phyloP scores from a whole-genome alignment of 2,113 vertebrate species.

The human (Homo sapiens) region DNA sequence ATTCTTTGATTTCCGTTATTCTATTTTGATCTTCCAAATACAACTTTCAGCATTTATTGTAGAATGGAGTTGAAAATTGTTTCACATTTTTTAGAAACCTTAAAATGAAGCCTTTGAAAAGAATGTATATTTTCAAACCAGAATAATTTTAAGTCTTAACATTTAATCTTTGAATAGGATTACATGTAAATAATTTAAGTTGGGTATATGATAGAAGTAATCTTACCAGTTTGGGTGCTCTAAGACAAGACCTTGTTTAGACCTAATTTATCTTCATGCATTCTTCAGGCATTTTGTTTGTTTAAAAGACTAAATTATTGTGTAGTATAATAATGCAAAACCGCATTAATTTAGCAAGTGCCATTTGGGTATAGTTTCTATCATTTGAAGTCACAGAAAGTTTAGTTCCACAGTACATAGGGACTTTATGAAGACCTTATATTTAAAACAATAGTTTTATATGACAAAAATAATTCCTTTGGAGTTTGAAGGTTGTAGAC shows the following conservation, averaged over 20 bases:
- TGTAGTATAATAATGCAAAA: background rate
- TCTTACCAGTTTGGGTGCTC: background rate
- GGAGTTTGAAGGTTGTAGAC: background rate
- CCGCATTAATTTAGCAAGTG: background rate
- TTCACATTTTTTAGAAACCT: conserved; percentile 23
- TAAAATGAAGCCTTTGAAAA: conserved; percentile 36
- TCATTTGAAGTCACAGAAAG: background rate
- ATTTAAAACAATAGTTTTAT: background rate
- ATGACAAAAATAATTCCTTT: conserved; percentile 18
- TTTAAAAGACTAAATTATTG: conserved; percentile 1
- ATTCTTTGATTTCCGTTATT: background rate
- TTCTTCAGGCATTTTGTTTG: background rate
- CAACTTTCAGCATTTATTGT: conserved; percentile 4
- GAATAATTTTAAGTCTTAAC: background rate
- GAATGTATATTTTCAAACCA: background rate
- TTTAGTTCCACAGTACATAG: background rate
- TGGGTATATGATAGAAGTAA: background rate
- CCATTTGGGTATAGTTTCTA: background rate
- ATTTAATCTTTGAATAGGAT: background rate
- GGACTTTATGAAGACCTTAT: background rate
- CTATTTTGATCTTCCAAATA: conserved; percentile 42
- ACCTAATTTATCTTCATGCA: background rate
- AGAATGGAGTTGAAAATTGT: conserved; percentile 11
- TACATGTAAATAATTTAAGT: background rate
- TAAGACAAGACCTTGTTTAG: background rate